A percentile compares a stretch with the other conserved stretches of the same genome.
Conservation (phyloP, 2,113 vertebrate genomes). For the Balaeniceps rex region DNA sequence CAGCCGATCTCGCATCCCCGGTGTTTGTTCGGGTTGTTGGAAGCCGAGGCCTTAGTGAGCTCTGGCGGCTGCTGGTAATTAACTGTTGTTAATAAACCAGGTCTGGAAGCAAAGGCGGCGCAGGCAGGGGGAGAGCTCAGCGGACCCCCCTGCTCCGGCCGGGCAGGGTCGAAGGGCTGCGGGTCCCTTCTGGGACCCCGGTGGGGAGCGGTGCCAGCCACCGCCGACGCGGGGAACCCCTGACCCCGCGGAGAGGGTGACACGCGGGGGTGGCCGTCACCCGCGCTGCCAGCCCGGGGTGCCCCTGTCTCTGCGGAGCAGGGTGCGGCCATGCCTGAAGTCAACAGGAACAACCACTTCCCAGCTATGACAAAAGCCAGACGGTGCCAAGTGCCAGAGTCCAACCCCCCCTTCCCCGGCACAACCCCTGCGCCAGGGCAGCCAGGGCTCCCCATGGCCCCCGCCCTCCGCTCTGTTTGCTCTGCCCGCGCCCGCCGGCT, state of each 20-base stretch:
- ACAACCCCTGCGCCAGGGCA: not conserved
- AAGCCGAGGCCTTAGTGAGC: not conserved
- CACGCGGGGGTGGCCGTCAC: not conserved
- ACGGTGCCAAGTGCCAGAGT: not conserved
- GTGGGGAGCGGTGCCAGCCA: accelerated
- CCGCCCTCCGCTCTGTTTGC: not conserved
- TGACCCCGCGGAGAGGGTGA: not conserved
- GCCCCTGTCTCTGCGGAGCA: not conserved
- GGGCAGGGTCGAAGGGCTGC: not conserved
- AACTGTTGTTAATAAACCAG: not conserved
- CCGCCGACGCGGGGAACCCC: not conserved
- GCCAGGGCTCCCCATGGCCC: not conserved
- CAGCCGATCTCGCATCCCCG: not conserved
- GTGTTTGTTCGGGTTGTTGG: accelerated
- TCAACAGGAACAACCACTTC: not conserved
- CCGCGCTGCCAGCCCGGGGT: not conserved
- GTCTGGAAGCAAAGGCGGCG: not conserved
- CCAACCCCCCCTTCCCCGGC: not conserved
- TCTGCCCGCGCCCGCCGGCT: not conserved
- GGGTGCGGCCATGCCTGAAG: not conserved
- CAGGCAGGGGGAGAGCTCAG: not conserved
- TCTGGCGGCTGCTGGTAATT: not conserved
- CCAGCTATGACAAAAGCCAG: not conserved
- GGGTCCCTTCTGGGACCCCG: not conserved
- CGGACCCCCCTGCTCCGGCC: not conserved